Percentiles rank a stretch among this genome's conserved stretches.
Conservation (phyloP, 1,140 invertebrate species). For the Berghia stephanieae region DNA sequence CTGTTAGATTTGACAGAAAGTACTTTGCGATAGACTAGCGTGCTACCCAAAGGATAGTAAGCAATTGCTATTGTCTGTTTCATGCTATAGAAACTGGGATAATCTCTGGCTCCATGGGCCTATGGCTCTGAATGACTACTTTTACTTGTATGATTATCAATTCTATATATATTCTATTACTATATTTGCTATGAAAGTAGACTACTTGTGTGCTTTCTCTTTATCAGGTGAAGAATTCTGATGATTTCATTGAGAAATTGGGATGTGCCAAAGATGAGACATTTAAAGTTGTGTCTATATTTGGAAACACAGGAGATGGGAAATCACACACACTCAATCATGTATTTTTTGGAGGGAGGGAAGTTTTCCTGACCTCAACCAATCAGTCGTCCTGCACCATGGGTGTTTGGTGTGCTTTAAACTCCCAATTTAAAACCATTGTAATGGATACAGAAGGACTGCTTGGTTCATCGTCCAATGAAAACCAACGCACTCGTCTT, state of each 20-base stretch:
- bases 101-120: too few relatives aligned
- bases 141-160: background rate
- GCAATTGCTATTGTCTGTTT: too few relatives aligned
- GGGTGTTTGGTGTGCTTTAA: conserved; percentile 83
- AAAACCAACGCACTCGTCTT: conserved; percentile 78
- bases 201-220: conserved; percentile 22
- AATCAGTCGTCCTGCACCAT: conserved; percentile 80
- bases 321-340: conserved; percentile 86
- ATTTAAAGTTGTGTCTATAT: conserved; percentile 88
- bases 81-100: too few relatives aligned
- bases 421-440: conserved; percentile 74
- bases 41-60: too few relatives aligned
- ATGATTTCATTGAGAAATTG: conserved; percentile 64
- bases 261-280: conserved; percentile 52
- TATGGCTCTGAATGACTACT: too few relatives aligned
- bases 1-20: too few relatives aligned
- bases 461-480: conserved; percentile 74
- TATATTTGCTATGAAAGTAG: background rate
- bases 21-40: too few relatives aligned
- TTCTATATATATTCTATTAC: background rate
- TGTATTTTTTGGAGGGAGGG: conserved; percentile 79
- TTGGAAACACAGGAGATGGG: conserved; percentile 88
- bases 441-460: conserved; percentile 85
- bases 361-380: conserved; percentile 80
- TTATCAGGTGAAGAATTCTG: conserved; percentile 56